Evolutionary conservation across 1,140 invertebrate genomes (phyloP).

Genomic region (Cyclina sinensis): DNA sequence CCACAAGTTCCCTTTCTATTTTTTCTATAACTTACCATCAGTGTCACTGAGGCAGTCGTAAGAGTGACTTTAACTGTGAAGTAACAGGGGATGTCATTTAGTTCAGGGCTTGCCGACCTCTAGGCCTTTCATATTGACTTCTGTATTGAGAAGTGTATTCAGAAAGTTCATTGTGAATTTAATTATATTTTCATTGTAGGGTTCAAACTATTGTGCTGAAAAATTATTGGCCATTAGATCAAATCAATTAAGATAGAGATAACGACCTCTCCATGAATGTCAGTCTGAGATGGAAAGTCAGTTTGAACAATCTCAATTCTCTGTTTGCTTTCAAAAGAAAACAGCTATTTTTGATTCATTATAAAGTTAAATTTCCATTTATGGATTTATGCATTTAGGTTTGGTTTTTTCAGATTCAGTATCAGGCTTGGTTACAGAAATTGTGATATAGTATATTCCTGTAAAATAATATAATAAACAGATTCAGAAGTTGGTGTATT

Average conservation of each 20-base stretch:
- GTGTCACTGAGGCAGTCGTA: not conserved
- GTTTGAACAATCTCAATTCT: not conserved
- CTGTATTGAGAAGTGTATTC: not conserved
- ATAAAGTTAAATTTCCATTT: not conserved
- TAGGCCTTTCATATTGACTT: not conserved
- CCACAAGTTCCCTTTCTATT: not conserved
- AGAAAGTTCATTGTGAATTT: conserved; percentile 24
- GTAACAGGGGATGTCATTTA: not conserved
- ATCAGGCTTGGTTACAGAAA: too few species aligned
- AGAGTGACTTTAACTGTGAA: conserved; percentile 10
- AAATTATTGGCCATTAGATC: conserved; percentile 58
- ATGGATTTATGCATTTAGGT: not conserved
- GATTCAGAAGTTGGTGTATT: not conserved
- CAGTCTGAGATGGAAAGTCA: conserved; percentile 16
- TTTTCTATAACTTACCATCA: not conserved
- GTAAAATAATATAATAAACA: too few species aligned
- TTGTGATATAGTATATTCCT: too few species aligned
- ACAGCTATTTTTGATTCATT: not conserved
- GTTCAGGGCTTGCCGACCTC: conserved; percentile 28
- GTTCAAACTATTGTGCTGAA: conserved; percentile 28
- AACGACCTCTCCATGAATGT: conserved; percentile 16
- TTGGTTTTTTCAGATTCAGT: too few species aligned
- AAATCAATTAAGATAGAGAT: conserved; percentile 49
- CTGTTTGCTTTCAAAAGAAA: not conserved
- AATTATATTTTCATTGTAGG: conserved; percentile 23